These are phyloP conservation scores for Cassiopea andromeda DNA, from an alignment of 30 jellyfish, hydroid and myxozoan species.

Conservation along the genomic window DNA sequence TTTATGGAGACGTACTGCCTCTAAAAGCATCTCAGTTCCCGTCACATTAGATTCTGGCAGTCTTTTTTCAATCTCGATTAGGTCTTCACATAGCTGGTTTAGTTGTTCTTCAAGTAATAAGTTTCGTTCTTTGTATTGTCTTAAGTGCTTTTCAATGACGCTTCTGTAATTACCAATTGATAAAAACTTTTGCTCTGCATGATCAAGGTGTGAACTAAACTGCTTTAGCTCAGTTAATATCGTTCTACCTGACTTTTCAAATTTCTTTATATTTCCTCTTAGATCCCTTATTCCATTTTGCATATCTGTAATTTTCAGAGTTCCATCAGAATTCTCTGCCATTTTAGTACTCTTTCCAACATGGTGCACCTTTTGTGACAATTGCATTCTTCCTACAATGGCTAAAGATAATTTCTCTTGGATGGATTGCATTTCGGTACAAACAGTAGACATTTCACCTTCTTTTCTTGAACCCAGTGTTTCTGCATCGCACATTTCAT, in stretches of 20 bases:
- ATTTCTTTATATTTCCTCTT: constrained; percentile 57
- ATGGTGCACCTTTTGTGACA: constrained; percentile 79
- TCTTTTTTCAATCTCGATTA: constrained; percentile 77
- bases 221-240: constrained; percentile 68
- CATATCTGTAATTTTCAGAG: constrained; percentile 68
- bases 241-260: constrained; percentile 79
- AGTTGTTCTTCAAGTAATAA: constrained; percentile 79
- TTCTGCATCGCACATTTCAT: constrained; percentile 80
- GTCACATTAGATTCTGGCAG: constrained; percentile 61
- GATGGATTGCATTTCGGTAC: constrained; percentile 71
- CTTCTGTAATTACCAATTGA: constrained; percentile 75
- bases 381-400: constrained; percentile 85
- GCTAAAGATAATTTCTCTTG: constrained; percentile 90
- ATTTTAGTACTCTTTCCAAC: constrained; percentile 58
- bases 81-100: constrained; percentile 65
- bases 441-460: constrained; percentile 57
- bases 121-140: constrained; percentile 81
- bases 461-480: constrained; percentile 32
- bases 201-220: constrained; percentile 73
- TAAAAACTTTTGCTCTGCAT: constrained; percentile 76
- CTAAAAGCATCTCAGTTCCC: constrained; percentile 83
- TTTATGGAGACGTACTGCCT: constrained; percentile 78
- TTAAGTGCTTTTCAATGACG: constrained; percentile 75
- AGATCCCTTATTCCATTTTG: constrained; percentile 69
- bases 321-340: constrained; percentile 44